Base-by-base conservation (phyloP, 2,797 vertebrate species). In the Apogon talboti region DNA sequence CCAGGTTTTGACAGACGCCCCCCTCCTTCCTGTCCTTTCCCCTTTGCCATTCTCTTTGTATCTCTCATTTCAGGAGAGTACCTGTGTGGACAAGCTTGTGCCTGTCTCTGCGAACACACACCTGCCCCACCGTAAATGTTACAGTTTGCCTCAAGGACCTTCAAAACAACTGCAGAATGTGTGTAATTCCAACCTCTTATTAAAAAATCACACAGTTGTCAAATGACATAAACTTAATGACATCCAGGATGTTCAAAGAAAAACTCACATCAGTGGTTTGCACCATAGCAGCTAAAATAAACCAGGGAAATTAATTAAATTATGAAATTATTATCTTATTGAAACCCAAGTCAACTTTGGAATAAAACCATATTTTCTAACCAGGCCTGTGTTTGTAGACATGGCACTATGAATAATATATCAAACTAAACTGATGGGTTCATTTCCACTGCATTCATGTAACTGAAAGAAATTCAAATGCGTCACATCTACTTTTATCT, bases 31-130 rank as follows among this genome's bases (percentile, higher is more conserved):
- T 38, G 19, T 60, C 53, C 24, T 62, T 62, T 48, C 62, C 38
- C 19, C 0, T 13, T 4, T 24, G 40, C 18, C 37, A 35, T 35
- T 35, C 48, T 59, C 28, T 41, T 16, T 52, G 14, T 48, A 14
- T 16, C 45, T 35, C 16, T 61, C 40, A 51, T 52, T 58, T 30
- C 35, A 21, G 6, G 33, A 24, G 77, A 35, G 15, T 45, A 89
- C 84, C 81, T 88, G 74, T 56, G 58, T 16, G 65, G 78, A 81
- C 90, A 91, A 41, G 83, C 76, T 64, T 66, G 49, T 52, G 46
- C 76, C 71, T 81, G 75, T 65, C 64, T 71, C 51, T 81, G 74
- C 62, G 82, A 61, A 71, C 66, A 53, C 40, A 38, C 30, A 37
- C 8, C 54, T 41, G 54, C n/a, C 56, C 51, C 62, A 58, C 44